These are phyloP conservation scores for Ctenicera cuprea DNA, from an alignment of 2,888 invertebrate genomes.

Conservation along the genomic window DNA sequence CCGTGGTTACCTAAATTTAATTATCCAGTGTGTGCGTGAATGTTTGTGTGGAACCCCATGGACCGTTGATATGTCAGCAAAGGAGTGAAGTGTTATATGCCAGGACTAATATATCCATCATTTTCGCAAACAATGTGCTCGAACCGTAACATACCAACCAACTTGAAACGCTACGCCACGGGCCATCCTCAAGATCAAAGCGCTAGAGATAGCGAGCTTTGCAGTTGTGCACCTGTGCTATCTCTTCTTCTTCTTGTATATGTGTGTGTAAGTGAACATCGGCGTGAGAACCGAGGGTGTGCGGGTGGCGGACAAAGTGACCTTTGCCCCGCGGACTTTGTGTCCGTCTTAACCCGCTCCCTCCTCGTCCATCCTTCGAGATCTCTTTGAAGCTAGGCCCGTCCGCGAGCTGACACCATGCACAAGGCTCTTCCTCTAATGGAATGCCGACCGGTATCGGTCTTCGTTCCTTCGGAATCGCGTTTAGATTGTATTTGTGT, in stretches of 20 bases:
- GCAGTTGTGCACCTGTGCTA: conserved; percentile 44
- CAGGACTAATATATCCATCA: conserved; percentile 45
- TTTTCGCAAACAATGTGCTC: conserved; percentile 42
- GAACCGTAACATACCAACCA: conserved; percentile 30
- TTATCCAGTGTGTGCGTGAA: conserved; percentile 25
- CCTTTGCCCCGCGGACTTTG: conserved; percentile 50
- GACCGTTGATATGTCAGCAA: conserved; percentile 12
- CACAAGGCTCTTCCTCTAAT: conserved; percentile 1
- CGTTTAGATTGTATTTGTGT: conserved; percentile 22
- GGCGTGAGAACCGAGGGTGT: conserved; percentile 57
- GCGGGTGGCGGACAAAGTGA: conserved; percentile 55
- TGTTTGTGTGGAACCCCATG: conserved; percentile 24
- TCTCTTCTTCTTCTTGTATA: conserved; percentile 34
- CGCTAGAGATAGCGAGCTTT: conserved; percentile 29
- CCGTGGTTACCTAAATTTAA: conserved; percentile 42
- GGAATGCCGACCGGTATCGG: conserved; percentile 1
- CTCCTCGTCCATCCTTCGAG: conserved; percentile 31
- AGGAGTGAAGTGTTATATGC: conserved; percentile 11
- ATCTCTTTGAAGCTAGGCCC: conserved; percentile 43
- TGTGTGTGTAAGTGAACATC: conserved; percentile 44
- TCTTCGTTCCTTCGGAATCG: conserved; percentile 16
- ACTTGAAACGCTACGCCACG: conserved; percentile 45
- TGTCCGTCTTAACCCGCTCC: conserved; percentile 41
- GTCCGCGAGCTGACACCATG: conserved; percentile 28
- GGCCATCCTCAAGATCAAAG: conserved; percentile 49